Evolutionary conservation across 92 coral and sea anemone species (phyloP).

Genomic region (Porites lobata): DNA sequence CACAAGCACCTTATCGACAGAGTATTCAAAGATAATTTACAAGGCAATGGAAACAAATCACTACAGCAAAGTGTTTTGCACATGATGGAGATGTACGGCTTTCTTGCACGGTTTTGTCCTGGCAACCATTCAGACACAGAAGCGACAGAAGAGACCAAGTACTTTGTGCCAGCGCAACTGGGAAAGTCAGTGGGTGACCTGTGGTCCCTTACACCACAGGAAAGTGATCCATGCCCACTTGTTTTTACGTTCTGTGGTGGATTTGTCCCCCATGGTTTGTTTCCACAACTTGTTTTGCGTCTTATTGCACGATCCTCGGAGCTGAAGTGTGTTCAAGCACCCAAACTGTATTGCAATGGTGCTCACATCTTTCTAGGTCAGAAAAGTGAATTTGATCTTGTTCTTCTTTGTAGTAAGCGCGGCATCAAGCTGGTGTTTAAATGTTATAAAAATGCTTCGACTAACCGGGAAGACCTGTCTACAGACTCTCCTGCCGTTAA

Average conservation of each 20-base stretch:
- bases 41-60: constrained; percentile 1
- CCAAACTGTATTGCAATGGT: constrained; percentile 60
- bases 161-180: constrained; percentile 67
- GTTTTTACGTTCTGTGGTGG: constrained; percentile 49
- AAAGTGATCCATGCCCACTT: constrained; percentile 52
- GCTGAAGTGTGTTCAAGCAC: constrained; percentile 26
- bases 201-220: constrained; percentile 19
- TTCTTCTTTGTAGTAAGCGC: constrained; percentile 54
- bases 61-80: constrained; percentile 41
- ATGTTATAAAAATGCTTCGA: background rate
- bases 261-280: constrained; percentile 70
- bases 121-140: background rate
- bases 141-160: background rate
- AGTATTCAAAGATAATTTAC: constrained; percentile 20
- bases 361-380: constrained; percentile 55
- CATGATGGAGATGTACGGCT: constrained; percentile 69
- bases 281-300: constrained; percentile 59
- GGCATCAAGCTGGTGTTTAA: constrained; percentile 27
- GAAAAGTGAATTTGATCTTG: constrained; percentile 50
- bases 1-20: constrained; percentile 36
- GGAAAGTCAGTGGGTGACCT: constrained; percentile 29
- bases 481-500: background rate
- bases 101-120: constrained; percentile 42
- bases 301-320: constrained; percentile 35
- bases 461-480: background rate